Conservation (phyloP, 2,888 invertebrate species). For the Trilocha varians region DNA sequence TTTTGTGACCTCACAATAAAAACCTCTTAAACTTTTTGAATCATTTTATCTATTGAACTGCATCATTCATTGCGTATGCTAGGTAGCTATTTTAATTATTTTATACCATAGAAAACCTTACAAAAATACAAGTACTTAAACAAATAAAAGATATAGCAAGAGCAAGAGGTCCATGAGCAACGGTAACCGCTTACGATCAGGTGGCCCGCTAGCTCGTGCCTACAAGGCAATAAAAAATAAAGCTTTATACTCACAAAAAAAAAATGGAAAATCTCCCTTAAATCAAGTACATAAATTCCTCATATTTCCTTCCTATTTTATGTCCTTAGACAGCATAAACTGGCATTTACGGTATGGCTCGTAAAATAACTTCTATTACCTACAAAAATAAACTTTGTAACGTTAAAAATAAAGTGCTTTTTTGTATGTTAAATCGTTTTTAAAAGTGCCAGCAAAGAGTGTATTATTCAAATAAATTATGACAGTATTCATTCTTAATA, state of each 20-base stretch:
- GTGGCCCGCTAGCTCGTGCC: no score
- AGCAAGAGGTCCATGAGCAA: no score
- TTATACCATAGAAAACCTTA: no score
- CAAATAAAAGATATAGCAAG: no score
- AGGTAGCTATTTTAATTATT: no score
- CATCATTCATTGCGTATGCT: no score
- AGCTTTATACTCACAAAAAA: background rate
- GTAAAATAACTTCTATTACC: slow-evolving; percentile 20
- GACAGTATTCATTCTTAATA: slow-evolving; percentile 59
- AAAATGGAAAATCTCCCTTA: slow-evolving; percentile 14
- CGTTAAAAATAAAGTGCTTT: slow-evolving; percentile 5
- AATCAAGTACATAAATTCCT: slow-evolving; percentile 25
- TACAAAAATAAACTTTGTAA: slow-evolving; percentile 2
- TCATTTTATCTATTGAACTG: no score
- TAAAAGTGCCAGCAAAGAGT: slow-evolving; percentile 22
- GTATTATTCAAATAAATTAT: slow-evolving; percentile 59
- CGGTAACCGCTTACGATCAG: no score
- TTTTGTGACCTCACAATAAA: no score
- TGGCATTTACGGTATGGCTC: slow-evolving; percentile 39
- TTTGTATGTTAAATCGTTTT: background rate
- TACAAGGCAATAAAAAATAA: no score
- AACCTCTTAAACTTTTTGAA: no score
- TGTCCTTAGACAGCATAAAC: slow-evolving; percentile 26
- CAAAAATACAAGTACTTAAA: no score
- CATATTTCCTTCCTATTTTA: slow-evolving; percentile 18